Evolutionary conservation across 2,888 invertebrate genomes (phyloP).

Genomic region (Cheilosia vulpina): DNA sequence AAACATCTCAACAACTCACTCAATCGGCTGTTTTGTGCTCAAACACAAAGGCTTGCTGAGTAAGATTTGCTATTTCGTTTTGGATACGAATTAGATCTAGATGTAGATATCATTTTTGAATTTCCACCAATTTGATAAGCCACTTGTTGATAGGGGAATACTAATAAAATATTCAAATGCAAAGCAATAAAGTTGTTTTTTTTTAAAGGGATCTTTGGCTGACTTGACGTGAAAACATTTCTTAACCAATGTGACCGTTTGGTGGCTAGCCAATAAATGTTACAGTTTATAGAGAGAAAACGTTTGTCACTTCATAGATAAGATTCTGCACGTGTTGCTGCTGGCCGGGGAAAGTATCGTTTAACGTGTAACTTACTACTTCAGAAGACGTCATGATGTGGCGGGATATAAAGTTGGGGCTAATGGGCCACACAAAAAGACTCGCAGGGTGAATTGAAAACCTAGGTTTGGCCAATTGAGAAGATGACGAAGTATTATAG

Average conservation of each 20-base stretch:
- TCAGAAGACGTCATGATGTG: neutral
- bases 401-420: neutral
- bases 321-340: conserved; percentile 3
- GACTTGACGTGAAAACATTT: conserved; percentile 2
- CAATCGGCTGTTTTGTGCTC: neutral
- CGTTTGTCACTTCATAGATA: conserved; percentile 3
- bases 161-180: conserved; percentile 24
- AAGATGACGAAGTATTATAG: no score
- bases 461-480: no score
- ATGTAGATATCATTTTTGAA: conserved; percentile 24
- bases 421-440: no score
- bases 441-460: no score
- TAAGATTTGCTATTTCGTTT: neutral
- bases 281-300: conserved; percentile 7
- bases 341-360: neutral
- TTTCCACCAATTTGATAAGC: conserved; percentile 49
- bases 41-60: neutral
- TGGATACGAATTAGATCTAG: neutral
- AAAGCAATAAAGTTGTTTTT: conserved; percentile 37
- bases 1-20: conserved; percentile 13
- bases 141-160: conserved; percentile 16
- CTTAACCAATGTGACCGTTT: neutral
- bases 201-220: neutral
- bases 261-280: conserved; percentile 11
- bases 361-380: neutral